Conservation (phyloP, 2,888 invertebrate genomes). For the Sphinx pinastri region DNA sequence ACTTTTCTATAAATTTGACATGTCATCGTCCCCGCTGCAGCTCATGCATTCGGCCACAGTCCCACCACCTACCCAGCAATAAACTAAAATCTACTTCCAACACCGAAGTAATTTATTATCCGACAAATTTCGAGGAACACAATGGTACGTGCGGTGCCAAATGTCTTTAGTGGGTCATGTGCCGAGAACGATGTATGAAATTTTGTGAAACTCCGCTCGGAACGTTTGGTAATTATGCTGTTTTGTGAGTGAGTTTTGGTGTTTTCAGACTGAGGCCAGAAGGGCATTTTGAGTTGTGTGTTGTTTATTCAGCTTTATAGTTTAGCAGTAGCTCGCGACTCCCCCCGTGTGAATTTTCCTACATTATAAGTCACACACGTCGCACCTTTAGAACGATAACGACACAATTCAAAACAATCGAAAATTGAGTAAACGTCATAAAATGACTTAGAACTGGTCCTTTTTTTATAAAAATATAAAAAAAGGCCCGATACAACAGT, state of each 20-base stretch:
- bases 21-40: background rate
- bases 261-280: background rate
- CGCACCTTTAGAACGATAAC: too few relatives aligned
- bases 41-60: constrained; percentile 1
- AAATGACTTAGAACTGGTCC: too few relatives aligned
- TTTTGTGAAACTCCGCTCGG: constrained; percentile 15
- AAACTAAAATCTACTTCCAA: constrained; percentile 50
- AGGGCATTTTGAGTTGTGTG: background rate
- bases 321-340: background rate
- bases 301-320: background rate
- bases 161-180: constrained; percentile 44
- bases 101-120: constrained; percentile 55
- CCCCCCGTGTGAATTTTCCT: too few relatives aligned
- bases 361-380: too few relatives aligned
- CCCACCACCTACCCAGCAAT: constrained; percentile 4
- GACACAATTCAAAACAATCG: too few relatives aligned
- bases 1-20: too few relatives aligned
- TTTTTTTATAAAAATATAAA: too few relatives aligned
- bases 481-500: too few relatives aligned
- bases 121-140: constrained; percentile 47
- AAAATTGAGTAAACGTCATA: too few relatives aligned
- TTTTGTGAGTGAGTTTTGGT: background rate
- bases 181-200: constrained; percentile 23
- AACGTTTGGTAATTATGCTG: constrained; percentile 21
- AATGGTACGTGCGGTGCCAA: constrained; percentile 44